Evolutionary conservation across 2,888 invertebrate genomes (phyloP).

Genomic region (Hyles lineata): DNA sequence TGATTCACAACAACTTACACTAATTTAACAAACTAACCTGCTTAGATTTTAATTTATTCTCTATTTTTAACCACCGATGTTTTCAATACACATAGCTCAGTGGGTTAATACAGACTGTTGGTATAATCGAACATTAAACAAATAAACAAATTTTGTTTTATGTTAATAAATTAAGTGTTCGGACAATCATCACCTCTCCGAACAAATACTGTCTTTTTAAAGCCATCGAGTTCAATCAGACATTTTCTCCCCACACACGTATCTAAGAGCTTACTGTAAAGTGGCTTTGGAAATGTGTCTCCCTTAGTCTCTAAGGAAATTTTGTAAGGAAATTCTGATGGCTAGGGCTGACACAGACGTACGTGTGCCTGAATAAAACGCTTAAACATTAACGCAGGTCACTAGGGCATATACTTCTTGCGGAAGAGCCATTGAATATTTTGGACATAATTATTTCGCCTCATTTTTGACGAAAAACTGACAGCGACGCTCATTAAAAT

Average conservation of each 20-base stretch:
- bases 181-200: neutral
- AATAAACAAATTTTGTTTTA: no score
- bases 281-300: slow-evolving; percentile 48
- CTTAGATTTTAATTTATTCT: no score
- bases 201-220: neutral
- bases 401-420: slow-evolving; percentile 37
- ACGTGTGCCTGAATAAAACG: slow-evolving; percentile 47
- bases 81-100: no score
- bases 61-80: no score
- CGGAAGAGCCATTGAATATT: slow-evolving; percentile 21
- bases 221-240: slow-evolving; percentile 7
- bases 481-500: neutral
- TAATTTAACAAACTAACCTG: no score
- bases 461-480: neutral
- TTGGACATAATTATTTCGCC: slow-evolving; percentile 3
- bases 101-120: no score
- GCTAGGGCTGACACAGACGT: slow-evolving; percentile 38
- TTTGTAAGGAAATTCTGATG: slow-evolving; percentile 48
- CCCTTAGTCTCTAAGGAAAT: slow-evolving; percentile 54
- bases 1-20: no score
- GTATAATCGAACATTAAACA: no score
- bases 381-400: slow-evolving; percentile 42
- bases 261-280: slow-evolving; percentile 36
- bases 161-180: neutral
- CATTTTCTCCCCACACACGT: slow-evolving; percentile 16